A percentile compares a stretch with the other conserved stretches of the same genome.
Evolutionary conservation across 2,113 vertebrate genomes (phyloP).

Genomic region (Pogona vitticeps): DNA sequence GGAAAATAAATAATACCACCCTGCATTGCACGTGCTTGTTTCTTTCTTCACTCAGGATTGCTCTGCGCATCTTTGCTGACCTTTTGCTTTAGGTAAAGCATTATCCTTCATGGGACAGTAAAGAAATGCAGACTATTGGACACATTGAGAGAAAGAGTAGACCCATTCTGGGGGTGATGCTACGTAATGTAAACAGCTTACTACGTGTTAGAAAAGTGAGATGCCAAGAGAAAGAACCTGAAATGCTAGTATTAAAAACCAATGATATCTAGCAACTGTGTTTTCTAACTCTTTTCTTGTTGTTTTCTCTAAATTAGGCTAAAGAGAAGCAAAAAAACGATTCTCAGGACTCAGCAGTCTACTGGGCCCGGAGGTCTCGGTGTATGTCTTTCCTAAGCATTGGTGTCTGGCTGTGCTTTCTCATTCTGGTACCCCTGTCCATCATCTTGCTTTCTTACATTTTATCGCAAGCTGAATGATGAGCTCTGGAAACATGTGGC

Average conservation of each 20-base stretch:
- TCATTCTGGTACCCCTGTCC: constrained; percentile 64
- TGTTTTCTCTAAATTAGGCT: constrained; percentile 66
- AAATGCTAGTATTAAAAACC: neutral
- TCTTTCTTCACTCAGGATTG: neutral
- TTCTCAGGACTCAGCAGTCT: constrained; percentile 31
- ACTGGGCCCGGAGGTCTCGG: constrained; percentile 64
- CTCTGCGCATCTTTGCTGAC: neutral
- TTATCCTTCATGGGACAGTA: neutral
- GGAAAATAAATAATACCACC: too few relatives aligned
- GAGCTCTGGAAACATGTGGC: neutral
- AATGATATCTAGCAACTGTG: neutral
- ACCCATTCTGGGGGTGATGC: neutral
- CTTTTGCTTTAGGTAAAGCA: neutral
- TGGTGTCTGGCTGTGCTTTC: constrained; percentile 56
- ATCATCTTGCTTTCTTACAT: constrained; percentile 78
- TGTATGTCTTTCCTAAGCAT: constrained; percentile 74
- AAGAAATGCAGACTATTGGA: neutral
- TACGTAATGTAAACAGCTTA: neutral
- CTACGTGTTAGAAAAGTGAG: neutral
- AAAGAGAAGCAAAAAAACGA: constrained; percentile 62
- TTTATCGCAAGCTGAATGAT: constrained; percentile 75
- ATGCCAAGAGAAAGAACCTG: neutral
- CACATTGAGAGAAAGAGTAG: neutral
- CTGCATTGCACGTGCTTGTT: too few relatives aligned
- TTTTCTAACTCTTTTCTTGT: constrained; percentile 40